Percentiles rank a stretch among this genome's conserved stretches.
Evolutionary conservation across 1,140 invertebrate species (phyloP).

Genomic region (Panulirus ornatus): DNA sequence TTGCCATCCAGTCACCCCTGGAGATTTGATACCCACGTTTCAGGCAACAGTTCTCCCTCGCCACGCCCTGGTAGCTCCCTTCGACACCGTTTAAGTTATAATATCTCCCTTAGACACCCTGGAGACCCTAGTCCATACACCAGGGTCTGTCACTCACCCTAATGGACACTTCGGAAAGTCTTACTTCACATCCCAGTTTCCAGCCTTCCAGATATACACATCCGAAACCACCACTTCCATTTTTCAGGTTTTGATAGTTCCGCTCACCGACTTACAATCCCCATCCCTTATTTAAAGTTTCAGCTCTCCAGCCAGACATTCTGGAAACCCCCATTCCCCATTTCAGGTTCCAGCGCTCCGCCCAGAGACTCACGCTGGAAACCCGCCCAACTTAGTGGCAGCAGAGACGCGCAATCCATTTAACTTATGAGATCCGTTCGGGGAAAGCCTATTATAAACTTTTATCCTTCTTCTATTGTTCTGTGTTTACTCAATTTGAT

Average conservation of each 20-base stretch:
- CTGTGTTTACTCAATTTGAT: constrained; percentile 75
- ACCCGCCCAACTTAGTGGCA: constrained; percentile 64
- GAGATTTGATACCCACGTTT: too few relatives aligned
- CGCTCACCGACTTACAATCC: background rate
- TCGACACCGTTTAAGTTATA: background rate
- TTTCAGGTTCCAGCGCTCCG: constrained; percentile 14
- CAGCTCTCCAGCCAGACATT: background rate
- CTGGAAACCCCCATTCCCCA: background rate
- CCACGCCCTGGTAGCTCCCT: background rate
- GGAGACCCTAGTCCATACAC: too few relatives aligned
- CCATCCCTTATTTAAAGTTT: background rate
- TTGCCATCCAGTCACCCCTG: too few relatives aligned
- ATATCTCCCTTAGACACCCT: too few relatives aligned
- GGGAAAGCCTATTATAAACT: constrained; percentile 74
- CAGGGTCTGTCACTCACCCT: too few relatives aligned
- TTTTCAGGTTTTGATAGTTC: constrained; percentile 30
- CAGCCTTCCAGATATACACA: constrained; percentile 19
- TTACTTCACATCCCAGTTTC: constrained; percentile 30
- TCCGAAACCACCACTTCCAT: constrained; percentile 12
- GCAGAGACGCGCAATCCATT: constrained; percentile 73
- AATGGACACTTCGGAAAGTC: background rate
- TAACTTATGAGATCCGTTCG: constrained; percentile 75
- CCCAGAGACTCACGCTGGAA: constrained; percentile 26
- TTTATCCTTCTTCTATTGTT: constrained; percentile 75
- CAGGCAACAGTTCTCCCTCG: background rate